Evolutionary conservation across 2,888 invertebrate species (phyloP).

Genomic region (Clusia tigrina): DNA sequence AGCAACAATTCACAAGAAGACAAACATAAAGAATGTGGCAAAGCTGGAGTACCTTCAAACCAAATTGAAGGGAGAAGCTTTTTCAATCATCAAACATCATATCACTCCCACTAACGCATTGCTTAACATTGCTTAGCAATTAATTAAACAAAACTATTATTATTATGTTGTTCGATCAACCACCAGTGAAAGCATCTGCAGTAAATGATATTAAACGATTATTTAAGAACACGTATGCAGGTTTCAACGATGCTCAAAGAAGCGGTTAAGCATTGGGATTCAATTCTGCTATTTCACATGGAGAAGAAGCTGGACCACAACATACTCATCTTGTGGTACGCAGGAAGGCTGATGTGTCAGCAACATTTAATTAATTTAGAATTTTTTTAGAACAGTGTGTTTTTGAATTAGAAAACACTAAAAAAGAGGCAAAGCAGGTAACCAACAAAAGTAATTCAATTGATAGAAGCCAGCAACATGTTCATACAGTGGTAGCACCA

Average conservation of each 20-base stretch:
- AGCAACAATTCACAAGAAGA: constrained; percentile 24
- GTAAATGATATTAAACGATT: constrained; percentile 15
- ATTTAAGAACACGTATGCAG: constrained; percentile 23
- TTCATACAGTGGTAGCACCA: constrained; percentile 6
- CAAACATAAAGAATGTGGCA: constrained; percentile 25
- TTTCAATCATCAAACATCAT: constrained; percentile 28
- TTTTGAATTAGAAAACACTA: constrained; percentile 23
- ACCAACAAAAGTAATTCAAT: neutral
- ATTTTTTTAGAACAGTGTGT: constrained; percentile 25
- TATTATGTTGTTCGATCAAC: constrained; percentile 23
- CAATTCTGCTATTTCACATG: constrained; percentile 22
- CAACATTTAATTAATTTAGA: constrained; percentile 20
- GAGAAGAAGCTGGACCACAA: constrained; percentile 32
- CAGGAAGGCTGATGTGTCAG: constrained; percentile 15
- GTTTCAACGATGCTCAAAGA: constrained; percentile 27
- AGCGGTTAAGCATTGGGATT: constrained; percentile 27
- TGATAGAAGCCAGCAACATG: neutral
- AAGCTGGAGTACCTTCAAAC: constrained; percentile 32
- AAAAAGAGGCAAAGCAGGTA: neutral
- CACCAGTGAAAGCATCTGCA: constrained; percentile 15
- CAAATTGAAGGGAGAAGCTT: constrained; percentile 31
- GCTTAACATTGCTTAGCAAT: constrained; percentile 29
- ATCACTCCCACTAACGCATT: constrained; percentile 30
- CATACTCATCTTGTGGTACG: constrained; percentile 24
- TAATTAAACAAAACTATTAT: constrained; percentile 30